Evolutionary conservation across 1,140 invertebrate species (phyloP), one percentile per base, ranked within the genome.

Genomic region (Psix sp.): DNA sequence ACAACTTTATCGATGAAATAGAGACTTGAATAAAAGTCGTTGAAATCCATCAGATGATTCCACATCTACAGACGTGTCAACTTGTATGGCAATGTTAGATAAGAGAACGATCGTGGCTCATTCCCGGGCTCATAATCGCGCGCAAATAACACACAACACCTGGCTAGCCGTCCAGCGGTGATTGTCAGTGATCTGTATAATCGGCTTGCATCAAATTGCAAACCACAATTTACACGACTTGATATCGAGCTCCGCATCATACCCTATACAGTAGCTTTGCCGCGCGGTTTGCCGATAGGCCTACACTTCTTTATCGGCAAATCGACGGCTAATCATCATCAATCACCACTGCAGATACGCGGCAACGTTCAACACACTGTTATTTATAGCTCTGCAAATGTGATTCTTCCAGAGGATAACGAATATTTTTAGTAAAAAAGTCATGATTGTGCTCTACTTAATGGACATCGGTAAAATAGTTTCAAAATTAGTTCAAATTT

Each of bases 261-360:
- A 80, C 77, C 57, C 18, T 42, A 38, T 48, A 77, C 71, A 54
- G 70, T 73, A 74, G 63, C 66, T 18, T 49, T 43, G 36, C 39
- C 36, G 56, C 18, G 29, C 42, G 67, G 63, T 72, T 63, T 21
- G 51, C 51, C 59, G 67, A 72, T 72, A 72, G 52, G 57, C 45
- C 68, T 73, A 67, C 68, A 77, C 60, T 71, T 77, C 78, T 82
- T 86, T 86, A 86, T 84, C 83, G 82, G 82, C 74, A 81, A 86
- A 86, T 86, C 82, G 77, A 43, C 77, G 76, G 80, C 83, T 86
- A 86, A 86, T 86, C 82, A 86, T 86, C 84, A 86, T 86, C 83
- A 86, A 86, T 86, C 83, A 85, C 82, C 77, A 79, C 79, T 76
- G 77, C 56, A 57, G 52, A 57, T 51, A 49, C 51, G 26, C 36